Percentiles rank a stretch among this genome's conserved stretches.
Evolutionary conservation across 2,797 vertebrate species (phyloP).

Genomic region (Dendrocincla tyrannina): DNA sequence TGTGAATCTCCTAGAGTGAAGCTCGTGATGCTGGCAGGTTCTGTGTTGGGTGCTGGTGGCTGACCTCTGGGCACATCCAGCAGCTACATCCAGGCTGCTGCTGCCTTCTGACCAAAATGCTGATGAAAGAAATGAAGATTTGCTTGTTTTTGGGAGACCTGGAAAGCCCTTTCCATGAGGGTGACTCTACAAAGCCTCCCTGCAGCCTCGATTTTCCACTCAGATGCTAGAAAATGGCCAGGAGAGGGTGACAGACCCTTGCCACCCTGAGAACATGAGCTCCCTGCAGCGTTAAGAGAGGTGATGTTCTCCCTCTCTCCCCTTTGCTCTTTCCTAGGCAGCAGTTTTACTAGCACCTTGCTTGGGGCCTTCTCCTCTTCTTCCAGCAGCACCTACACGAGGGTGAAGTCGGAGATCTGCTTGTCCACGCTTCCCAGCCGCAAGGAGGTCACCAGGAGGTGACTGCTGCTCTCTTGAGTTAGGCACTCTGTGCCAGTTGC

Average conservation of each 20-base stretch:
- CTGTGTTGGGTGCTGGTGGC: background rate
- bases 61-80: background rate
- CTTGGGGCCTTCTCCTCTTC: slow-evolving; percentile 72
- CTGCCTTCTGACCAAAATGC: background rate
- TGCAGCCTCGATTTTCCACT: background rate
- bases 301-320: background rate
- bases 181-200: background rate
- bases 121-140: background rate
- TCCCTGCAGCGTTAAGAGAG: background rate
- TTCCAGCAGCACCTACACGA: slow-evolving; percentile 70
- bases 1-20: background rate
- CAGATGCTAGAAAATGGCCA: background rate
- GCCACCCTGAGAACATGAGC: background rate
- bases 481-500: background rate
- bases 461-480: slow-evolving; percentile 10
- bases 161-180: background rate
- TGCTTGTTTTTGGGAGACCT: background rate
- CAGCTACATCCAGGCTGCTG: background rate
- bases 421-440: slow-evolving; percentile 20
- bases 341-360: slow-evolving; percentile 66
- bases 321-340: slow-evolving; percentile 60
- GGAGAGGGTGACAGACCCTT: background rate
- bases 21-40: background rate
- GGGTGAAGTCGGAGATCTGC: slow-evolving; percentile 73
- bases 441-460: slow-evolving; percentile 52